Evolutionary conservation across 2,888 invertebrate genomes (phyloP), one percentile per base, ranked within the genome.

Genomic region (Rhorus exstirpatorius): DNA sequence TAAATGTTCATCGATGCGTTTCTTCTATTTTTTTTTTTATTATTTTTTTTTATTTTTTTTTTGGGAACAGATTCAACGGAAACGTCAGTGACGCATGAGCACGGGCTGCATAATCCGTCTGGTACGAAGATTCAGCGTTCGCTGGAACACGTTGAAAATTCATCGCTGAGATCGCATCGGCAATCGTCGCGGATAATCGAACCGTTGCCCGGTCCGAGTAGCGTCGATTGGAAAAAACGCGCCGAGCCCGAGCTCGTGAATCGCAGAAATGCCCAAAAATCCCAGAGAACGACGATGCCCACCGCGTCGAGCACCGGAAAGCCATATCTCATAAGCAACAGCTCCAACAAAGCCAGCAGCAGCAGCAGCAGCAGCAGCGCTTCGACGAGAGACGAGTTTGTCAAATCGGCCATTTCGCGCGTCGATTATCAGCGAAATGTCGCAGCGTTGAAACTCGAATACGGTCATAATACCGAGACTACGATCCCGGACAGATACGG

Each of bases 401-500:
- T 79, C 46, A 87, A 83, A 78, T 24, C 78, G 6, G 86, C 87
- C 10, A 8, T 60, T 19, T 19, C 44, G 31, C 7, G 86, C 79
- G 21, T 68, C 72, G 77, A 83, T 10, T 53, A 74, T 58, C 74
- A 78, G 49, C 71, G 79, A 41, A 79, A 70, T 21, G n/a, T 35
- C 4, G 83, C 83, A 12, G 31, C 68, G n/a, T 84, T 72, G 44
- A 89, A 86, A 51, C 74, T 68, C 70, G 88, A 87, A 41, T 83
- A 81, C 19, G 21, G 46, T 7, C 80, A 81, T 31, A 85, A 76
- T 44, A 74, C 86, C 0, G 91, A 92, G n/a, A 86, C 90, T 1
- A 86, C 91, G 41, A 87, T 91, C 14, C 75, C 91, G 71, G 92
- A 93, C 31, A 89, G 90, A 82, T 91, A 88, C 53, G 92, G 92